A percentile compares a stretch with the other conserved stretches of the same genome.
Conservation (phyloP, 2,797 vertebrate genomes). For the Sebastes glaucus region DNA sequence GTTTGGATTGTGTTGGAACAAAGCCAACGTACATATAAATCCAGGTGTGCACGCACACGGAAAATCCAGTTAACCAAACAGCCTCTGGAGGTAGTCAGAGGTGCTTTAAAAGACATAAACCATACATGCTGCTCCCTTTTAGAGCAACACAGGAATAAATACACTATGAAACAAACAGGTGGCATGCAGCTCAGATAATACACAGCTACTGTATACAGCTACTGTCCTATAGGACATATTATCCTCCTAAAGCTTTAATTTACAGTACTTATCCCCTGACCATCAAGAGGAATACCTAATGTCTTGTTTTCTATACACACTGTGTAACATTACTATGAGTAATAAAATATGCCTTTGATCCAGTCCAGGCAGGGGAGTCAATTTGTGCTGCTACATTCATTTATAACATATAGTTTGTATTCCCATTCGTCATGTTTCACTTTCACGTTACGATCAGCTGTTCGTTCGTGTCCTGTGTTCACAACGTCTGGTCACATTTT, state of each 20-base stretch:
- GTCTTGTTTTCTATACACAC: background rate
- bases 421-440: background rate
- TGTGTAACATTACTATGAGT: background rate
- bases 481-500: too few relatives aligned
- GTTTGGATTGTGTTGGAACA: conserved; percentile 35
- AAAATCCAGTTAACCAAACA: conserved; percentile 27
- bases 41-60: conserved; percentile 6
- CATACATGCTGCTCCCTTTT: background rate
- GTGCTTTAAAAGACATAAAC: conserved; percentile 6
- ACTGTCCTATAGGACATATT: too few relatives aligned
- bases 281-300: background rate
- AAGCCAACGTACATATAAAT: conserved; percentile 34
- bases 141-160: background rate
- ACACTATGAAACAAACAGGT: background rate
- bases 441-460: too few relatives aligned
- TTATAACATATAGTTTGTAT: background rate
- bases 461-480: too few relatives aligned
- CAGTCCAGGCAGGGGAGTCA: background rate
- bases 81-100: background rate
- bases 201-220: background rate
- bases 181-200: background rate
- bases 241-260: background rate
- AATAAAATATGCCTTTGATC: background rate
- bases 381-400: background rate
- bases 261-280: background rate